Evolutionary conservation across 2,113 vertebrate genomes (phyloP).

Genomic region (Cepphus grylle): DNA sequence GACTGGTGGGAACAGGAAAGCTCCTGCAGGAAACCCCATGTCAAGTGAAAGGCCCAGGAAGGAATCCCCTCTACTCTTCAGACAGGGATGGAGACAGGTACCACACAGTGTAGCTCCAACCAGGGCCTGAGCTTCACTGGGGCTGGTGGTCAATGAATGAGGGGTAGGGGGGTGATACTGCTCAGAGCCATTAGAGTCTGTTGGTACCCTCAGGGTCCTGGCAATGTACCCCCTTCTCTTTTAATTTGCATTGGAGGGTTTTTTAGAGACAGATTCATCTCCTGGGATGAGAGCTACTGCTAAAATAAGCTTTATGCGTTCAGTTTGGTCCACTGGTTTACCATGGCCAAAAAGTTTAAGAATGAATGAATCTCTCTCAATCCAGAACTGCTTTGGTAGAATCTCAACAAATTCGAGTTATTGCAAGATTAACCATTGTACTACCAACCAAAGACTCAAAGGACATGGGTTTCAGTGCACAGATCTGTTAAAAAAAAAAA

Average conservation of each 20-base stretch:
- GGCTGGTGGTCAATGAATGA: neutral
- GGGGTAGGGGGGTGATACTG: neutral
- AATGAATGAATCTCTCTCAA: neutral
- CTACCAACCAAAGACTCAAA: neutral
- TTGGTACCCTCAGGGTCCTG: neutral
- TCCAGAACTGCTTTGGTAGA: neutral
- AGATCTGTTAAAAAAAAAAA: neutral
- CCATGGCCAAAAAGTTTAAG: neutral
- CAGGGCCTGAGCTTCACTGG: neutral
- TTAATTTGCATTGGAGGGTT: neutral
- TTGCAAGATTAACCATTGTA: neutral
- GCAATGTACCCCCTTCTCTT: neutral
- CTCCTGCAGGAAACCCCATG: neutral
- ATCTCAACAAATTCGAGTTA: neutral
- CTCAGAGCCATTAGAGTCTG: neutral
- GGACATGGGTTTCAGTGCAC: neutral
- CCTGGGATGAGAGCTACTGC: neutral
- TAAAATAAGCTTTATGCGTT: neutral
- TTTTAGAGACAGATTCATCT: neutral
- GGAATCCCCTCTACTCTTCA: neutral
- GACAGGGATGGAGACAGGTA: neutral
- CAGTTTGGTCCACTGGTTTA: neutral
- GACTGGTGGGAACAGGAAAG: neutral
- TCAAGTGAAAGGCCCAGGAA: neutral
- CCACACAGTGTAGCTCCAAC: neutral